phyloP scores from a whole-genome alignment of 2,113 vertebrate genomes.

The Capricornis sumatraensis region DNA sequence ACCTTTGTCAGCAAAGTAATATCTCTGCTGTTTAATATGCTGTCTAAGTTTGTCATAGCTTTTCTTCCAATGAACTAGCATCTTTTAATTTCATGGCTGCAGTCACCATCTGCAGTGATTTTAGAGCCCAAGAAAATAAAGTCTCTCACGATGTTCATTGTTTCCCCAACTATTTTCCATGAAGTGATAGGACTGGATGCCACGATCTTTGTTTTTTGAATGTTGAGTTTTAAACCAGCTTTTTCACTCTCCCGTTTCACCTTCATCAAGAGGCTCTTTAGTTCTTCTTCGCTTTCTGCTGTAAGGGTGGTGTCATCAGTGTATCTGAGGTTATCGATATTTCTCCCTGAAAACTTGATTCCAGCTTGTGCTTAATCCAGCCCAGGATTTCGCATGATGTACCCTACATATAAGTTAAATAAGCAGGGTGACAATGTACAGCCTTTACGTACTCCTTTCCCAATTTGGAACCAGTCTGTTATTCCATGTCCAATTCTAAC shows the following conservation, averaged over 20 bases:
- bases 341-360: neutral
- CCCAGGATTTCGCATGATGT: neutral
- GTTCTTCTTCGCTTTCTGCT: neutral
- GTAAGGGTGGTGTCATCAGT: neutral
- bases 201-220: neutral
- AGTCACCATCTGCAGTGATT: neutral
- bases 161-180: neutral
- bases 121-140: neutral
- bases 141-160: neutral
- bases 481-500: neutral
- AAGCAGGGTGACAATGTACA: neutral
- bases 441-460: neutral
- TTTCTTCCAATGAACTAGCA: neutral
- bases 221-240: neutral
- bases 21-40: neutral
- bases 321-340: neutral
- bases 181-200: neutral
- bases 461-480: neutral
- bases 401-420: neutral
- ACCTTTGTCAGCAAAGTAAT: neutral
- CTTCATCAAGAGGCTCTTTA: neutral
- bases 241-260: neutral
- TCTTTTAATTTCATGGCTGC: neutral
- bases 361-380: neutral
- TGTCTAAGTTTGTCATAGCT: neutral